Evolutionary conservation across 2,888 invertebrate genomes (phyloP), one percentile per base, ranked within the genome.

Genomic region (Spodoptera exigua): DNA sequence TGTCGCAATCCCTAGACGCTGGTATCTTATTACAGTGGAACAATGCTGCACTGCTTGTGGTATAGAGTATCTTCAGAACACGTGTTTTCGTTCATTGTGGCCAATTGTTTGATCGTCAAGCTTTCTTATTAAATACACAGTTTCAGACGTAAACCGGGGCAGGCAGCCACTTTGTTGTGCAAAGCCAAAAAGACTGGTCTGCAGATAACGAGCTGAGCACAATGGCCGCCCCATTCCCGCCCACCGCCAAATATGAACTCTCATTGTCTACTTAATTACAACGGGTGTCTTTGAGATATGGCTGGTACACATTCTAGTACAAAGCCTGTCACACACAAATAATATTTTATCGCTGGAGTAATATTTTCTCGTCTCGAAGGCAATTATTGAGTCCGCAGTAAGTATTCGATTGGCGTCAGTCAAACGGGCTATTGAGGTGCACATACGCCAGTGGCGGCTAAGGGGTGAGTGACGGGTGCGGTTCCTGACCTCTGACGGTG

Each of bases 251-350:
- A 91, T 92, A 91, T 92, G 90, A 91, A 89, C 88, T 87, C 88
- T 87, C 91, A 91, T 92, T 92, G 92, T 92, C 88, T 89, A 90
- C 91, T 92, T 92, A 92, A 92, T 92, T 92, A 92, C 91, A 84
- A 86, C 88, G 91, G 85, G 87, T 89, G 89, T 89, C 89, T 89
- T 89, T 89, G 89, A 89, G 89, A 89, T 89, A 89, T 89, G 86
- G 87, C 81, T 85, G 83, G 86, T 86, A 87, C 87, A 88, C 83
- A 87, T 84, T 85, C 83, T 78, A 75, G 76, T 76, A 88, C 89
- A 91, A 90, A 86, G 86, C 81, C 89, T 90, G 91, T 90, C 91
- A 90, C 85, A 90, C 79, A 91, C 91, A 91, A 89, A 89, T 90
- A 89, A 88, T 88, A 87, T 89, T 89, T 89, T 91, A 90, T 88